Evolutionary conservation across 2,888 invertebrate genomes (phyloP), one percentile per base, ranked within the genome.

Genomic region (Eristalinus sepulchralis): DNA sequence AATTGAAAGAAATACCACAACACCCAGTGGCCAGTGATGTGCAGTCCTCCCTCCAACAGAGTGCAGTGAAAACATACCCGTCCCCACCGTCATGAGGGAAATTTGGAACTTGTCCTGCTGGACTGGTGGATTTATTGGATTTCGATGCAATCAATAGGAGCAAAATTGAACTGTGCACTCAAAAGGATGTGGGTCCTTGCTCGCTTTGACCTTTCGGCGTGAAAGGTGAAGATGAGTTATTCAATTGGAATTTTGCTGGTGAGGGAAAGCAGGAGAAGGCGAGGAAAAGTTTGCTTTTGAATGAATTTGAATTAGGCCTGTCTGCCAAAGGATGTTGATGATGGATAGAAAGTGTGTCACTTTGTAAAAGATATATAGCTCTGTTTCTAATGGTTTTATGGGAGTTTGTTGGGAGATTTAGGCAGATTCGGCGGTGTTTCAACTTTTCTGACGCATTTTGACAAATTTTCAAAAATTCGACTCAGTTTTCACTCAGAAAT

Each of bases 1-100:
- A 59, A 70, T 70, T 59, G 57, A 70, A 70, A 70, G 57, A 59
- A 70, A 70, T 70, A 34, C 36, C 59, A 27, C 24, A 70, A 2
- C 47, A 9, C 17, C 47, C 34, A 10, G 34, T 34, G 10, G 34
- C 10, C 47, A 47, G 17, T n/a, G 47, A 47, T 47, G 10, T 10
- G 34, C 10, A 34, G 27, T 34, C 2, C 47, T 17, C 47, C 8
- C 13, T 36, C n/a, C 4, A 17, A 0, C n/a, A 3, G 39, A 47
- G 39, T 47, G 39, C n/a, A 47, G 6, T 4, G 17, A 2, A 4
- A n/a, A 4, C 13, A n/a, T n/a, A n/a, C 4, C 5, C 4, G 1
- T n/a, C 39, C 0, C 8, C n/a, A n/a, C 17, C 47, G 47, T 8
- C 47, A 47, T n/a, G 47, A 8, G 47, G 47, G 47, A 47, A 47